Base-by-base conservation (phyloP, 2,113 vertebrate genomes). In the Sakesphorus luctuosus region DNA sequence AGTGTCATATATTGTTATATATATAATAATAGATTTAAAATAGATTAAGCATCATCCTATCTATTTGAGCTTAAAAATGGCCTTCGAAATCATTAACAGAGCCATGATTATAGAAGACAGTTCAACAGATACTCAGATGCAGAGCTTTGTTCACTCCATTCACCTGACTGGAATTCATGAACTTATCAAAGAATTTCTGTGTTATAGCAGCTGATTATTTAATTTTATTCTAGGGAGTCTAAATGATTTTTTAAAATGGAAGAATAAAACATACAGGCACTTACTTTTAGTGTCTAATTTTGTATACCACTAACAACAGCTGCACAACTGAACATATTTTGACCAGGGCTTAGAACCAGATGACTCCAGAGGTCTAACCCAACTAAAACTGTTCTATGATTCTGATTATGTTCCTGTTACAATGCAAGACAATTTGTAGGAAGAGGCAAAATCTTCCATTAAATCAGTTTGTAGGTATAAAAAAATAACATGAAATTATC, bases 341-440 rank as follows among this genome's bases (percentile, higher is more conserved):
- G 26, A 44, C 5, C 14, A 72, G 36, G 16, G 63, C 31, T 71
- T 63, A 65, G 44, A 8, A 77, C 4, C 38, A 53, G 29, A 63
- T 20, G 6, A 68, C 1, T 61, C 38, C 17, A 0, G 0, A 23
- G 5, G 13, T 75, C 38, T 44, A 24, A 36, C 7, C 43, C 56
- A 82, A 4, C 5, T 7, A 61, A 5, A 75, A 43, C 8, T 50
- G 6, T 28, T 72, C 7, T 63, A 13, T 33, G 9, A 55, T 31
- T 46, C 8, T 59, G 38, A 52, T 13, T n/a, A 76, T 55, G 6
- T 18, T 90, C 26, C 11, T 82, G 11, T 53, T 67, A 50, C 5
- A 73, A 35, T 16, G 7, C 8, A 67, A 50, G 20, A 74, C 10
- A 62, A 44, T 10, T 62, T 40, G 14, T 5, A 65, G 7, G 5